Conservation (phyloP, 2,797 vertebrate species). For the Leuciscus waleckii region DNA sequence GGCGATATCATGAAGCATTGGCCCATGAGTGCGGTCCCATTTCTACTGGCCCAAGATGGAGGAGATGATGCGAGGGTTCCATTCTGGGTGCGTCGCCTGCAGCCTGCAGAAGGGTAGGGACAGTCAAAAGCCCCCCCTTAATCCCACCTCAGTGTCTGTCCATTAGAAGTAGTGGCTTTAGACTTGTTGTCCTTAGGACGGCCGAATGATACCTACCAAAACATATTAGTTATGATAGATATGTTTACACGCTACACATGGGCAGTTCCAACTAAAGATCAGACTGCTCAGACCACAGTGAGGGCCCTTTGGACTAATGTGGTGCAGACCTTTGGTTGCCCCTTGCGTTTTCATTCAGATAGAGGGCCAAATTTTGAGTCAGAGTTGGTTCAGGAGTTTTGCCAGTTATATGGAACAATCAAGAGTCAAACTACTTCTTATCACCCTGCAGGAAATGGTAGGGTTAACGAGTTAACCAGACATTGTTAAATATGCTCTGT, state of each 20-base stretch:
- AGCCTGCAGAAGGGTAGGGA: not conserved
- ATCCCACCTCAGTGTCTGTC: not conserved
- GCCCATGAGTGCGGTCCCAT: not conserved
- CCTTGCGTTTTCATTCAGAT: too few relatives aligned
- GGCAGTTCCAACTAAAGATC: not conserved
- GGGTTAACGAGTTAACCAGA: constrained; percentile 1
- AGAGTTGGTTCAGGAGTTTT: too few relatives aligned
- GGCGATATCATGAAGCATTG: not conserved
- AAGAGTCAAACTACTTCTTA: not conserved
- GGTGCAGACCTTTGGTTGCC: too few relatives aligned
- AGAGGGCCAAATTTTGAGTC: too few relatives aligned
- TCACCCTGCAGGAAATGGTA: not conserved
- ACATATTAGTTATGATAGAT: not conserved
- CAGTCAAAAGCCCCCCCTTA: not conserved
- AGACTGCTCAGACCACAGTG: too few relatives aligned
- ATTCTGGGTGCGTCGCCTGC: not conserved
- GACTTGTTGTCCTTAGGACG: not conserved
- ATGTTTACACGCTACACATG: not conserved
- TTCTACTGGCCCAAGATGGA: constrained; percentile 6
- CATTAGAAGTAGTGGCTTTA: not conserved
- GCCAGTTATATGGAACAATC: not conserved
- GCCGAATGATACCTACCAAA: not conserved
- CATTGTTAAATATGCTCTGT: not conserved
- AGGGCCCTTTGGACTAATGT: too few relatives aligned
- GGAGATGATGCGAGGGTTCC: not conserved